Evolutionary conservation across 1,140 invertebrate genomes (phyloP).

Genomic region (Procambarus clarkii): DNA sequence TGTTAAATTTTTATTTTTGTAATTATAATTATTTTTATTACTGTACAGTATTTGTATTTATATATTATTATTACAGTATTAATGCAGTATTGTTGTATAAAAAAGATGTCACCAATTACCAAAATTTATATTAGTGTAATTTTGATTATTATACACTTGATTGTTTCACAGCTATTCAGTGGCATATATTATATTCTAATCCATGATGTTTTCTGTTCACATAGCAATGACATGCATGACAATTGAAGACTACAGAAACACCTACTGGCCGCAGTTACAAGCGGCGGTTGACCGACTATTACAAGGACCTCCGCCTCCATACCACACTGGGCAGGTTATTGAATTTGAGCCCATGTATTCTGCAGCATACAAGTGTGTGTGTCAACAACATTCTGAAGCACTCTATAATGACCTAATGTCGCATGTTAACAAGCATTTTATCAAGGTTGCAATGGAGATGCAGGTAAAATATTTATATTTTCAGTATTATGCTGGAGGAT

Average conservation of each 20-base stretch:
- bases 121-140: too few species aligned
- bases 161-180: too few species aligned
- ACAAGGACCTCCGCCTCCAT: slow-evolving; percentile 41
- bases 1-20: too few species aligned
- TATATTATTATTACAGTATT: too few species aligned
- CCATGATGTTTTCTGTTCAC: not conserved
- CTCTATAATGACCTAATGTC: slow-evolving; percentile 60
- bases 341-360: slow-evolving; percentile 66
- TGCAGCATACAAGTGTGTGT: slow-evolving; percentile 63
- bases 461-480: slow-evolving; percentile 34
- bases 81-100: too few species aligned
- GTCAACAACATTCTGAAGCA: slow-evolving; percentile 57
- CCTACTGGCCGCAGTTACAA: slow-evolving; percentile 53
- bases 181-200: too few species aligned
- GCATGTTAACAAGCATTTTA: slow-evolving; percentile 50
- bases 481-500: not conserved
- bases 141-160: too few species aligned
- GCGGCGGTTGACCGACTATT: slow-evolving; percentile 44
- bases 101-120: too few species aligned
- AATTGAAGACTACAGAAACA: slow-evolving; percentile 51
- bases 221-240: slow-evolving; percentile 47
- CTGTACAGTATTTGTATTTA: too few species aligned
- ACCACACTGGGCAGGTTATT: slow-evolving; percentile 47
- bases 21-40: too few species aligned
- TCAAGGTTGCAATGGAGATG: slow-evolving; percentile 39